Conservation (phyloP, 2,888 invertebrate species). For the Lysandra coridon region DNA sequence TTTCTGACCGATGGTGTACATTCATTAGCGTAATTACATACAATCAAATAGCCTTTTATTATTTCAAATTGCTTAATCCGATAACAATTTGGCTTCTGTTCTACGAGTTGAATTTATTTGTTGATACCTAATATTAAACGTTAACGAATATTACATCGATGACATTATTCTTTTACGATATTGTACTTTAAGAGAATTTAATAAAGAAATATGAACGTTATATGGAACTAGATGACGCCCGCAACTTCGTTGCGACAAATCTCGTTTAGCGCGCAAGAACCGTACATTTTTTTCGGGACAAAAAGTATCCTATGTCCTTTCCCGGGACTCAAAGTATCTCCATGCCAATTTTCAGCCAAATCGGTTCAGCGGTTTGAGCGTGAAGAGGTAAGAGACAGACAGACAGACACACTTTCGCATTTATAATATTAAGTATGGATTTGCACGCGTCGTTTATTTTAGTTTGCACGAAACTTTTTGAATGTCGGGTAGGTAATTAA, state of each 20-base stretch:
- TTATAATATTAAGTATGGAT: neutral
- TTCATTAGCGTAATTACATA: conserved; percentile 25
- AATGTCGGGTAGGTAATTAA: conserved; percentile 17
- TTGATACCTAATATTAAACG: neutral
- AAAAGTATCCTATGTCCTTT: too few relatives aligned
- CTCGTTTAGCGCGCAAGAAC: too few relatives aligned
- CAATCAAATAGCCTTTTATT: conserved; percentile 25
- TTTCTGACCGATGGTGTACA: conserved; percentile 16
- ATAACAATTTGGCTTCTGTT: conserved; percentile 13
- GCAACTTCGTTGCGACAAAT: too few relatives aligned
- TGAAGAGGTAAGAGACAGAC: too few relatives aligned
- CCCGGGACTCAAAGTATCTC: too few relatives aligned
- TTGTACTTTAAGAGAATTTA: neutral
- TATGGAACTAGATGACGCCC: neutral
- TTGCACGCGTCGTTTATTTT: neutral
- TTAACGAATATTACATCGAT: neutral
- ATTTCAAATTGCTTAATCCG: conserved; percentile 24
- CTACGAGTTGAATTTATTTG: neutral
- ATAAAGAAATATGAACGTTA: neutral
- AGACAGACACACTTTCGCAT: too few relatives aligned
- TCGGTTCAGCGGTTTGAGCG: too few relatives aligned
- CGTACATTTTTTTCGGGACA: too few relatives aligned
- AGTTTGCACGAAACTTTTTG: conserved; percentile 10
- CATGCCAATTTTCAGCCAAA: too few relatives aligned
- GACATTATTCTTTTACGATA: neutral